Evolutionary conservation across 2,888 invertebrate species (phyloP), one percentile per base, ranked within the genome.

Genomic region (Hypomecis atomaria): DNA sequence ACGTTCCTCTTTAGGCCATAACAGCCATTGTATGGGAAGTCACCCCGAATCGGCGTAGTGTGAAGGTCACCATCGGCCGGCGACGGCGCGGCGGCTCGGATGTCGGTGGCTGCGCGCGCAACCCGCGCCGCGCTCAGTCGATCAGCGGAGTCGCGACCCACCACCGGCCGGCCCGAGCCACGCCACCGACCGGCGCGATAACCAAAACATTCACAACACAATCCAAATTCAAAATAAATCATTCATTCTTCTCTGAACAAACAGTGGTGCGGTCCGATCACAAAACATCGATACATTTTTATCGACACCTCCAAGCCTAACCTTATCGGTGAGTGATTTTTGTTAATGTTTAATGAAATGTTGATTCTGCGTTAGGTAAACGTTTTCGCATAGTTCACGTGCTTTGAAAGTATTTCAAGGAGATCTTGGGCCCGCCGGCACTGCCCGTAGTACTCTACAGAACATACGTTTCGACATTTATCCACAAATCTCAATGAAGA

Each of bases 361-460:
- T 80, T 80, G 81, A 83, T 83, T 83, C 70, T 81, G 79, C 74
- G 79, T 84, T 86, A 81, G 77, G 85, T 82, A 86, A 88, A 89
- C 86, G 85, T 86, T 89, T 90, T 88, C 87, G 86, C 87, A 85
- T 89, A 87, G 85, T 87, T 85, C 85, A 86, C 85, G 83, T 85
- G 84, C 85, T 87, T 90, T 78, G 92, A 92, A 92, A 92, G 92
- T 92, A 90, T 92, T 92, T 88, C 92, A 92, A 92, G 92, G 92
- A 85, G 84, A 90, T 88, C 90, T 72, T 88, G 89, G 82, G 69
- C 52, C 62, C 58, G 45, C 65, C 57, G 44, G 56, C 34, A 59
- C 66, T 57, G 82, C 84, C 83, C 76, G 78, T 83, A 77, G 73
- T 76, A 74, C 75, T 78, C 78, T 77, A 78, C 65, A 69, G 62